These are phyloP conservation scores for Ranitomeya variabilis DNA, from an alignment of 2,113 vertebrate species.

Conservation along the genomic window DNA sequence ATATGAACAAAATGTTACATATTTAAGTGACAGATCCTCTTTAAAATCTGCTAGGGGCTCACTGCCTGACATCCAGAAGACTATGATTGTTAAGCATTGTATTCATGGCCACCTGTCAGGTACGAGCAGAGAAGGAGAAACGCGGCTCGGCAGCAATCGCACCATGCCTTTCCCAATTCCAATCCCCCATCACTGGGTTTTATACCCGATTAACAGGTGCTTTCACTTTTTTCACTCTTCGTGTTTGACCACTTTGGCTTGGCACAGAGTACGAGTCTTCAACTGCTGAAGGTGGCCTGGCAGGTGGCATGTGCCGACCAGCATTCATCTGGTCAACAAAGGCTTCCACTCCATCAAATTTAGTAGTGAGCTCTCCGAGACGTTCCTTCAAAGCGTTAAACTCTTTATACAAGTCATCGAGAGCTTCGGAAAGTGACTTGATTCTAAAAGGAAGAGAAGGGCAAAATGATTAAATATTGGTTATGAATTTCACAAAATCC, in stretches of 20 bases:
- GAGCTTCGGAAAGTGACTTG: constrained; percentile 76
- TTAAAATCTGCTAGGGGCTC: neutral
- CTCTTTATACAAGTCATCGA: constrained; percentile 79
- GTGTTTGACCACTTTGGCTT: constrained; percentile 13
- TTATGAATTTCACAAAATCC: neutral
- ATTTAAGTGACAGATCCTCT: too few relatives aligned
- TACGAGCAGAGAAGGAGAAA: neutral
- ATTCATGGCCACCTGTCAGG: neutral
- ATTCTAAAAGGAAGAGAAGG: constrained; percentile 68
- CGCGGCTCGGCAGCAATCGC: too few relatives aligned
- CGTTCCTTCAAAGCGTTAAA: constrained; percentile 80
- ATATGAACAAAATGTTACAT: too few relatives aligned
- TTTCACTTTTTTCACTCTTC: constrained; percentile 21
- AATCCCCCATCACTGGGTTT: too few relatives aligned
- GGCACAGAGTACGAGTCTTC: neutral
- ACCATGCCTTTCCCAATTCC: neutral
- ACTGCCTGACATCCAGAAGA: neutral
- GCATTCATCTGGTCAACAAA: constrained; percentile 74
- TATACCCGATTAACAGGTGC: neutral
- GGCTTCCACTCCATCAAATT: constrained; percentile 75
- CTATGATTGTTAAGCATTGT: neutral
- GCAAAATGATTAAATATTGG: neutral
- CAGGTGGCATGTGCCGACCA: constrained; percentile 57
- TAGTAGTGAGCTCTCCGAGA: constrained; percentile 72
- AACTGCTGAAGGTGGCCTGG: constrained; percentile 44